phyloP scores from a whole-genome alignment of 2,888 invertebrate species.

The Epinotia bilunana region DNA sequence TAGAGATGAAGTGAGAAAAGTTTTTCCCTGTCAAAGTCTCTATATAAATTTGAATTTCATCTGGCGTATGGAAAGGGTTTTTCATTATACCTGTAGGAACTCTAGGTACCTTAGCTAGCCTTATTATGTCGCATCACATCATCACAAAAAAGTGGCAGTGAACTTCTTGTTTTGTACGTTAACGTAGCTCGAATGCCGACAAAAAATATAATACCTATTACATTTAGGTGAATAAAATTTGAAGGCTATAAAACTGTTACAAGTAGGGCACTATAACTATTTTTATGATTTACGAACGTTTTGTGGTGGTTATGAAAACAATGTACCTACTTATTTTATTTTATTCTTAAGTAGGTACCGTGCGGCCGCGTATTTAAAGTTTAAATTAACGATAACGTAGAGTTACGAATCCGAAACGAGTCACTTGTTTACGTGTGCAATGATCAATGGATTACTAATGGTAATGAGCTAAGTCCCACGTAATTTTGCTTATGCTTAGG shows the following conservation, averaged over 20 bases:
- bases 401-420: slow-evolving; percentile 8
- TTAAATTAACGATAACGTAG: not conserved
- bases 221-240: not conserved
- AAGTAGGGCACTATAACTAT: not conserved
- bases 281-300: slow-evolving; percentile 4
- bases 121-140: too few relatives aligned
- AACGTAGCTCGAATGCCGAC: not conserved
- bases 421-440: slow-evolving; percentile 2
- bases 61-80: too few relatives aligned
- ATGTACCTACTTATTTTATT: not conserved
- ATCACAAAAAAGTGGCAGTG: not conserved
- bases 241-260: not conserved
- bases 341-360: not conserved
- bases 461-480: slow-evolving; percentile 26
- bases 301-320: not conserved
- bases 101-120: too few relatives aligned
- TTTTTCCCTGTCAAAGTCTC: too few relatives aligned
- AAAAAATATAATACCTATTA: not conserved
- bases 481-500: slow-evolving; percentile 1
- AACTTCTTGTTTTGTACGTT: not conserved
- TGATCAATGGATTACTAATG: slow-evolving; percentile 31
- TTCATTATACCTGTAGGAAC: too few relatives aligned
- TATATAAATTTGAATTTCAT: too few relatives aligned
- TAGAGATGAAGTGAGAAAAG: too few relatives aligned
- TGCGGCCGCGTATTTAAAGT: not conserved